phyloP scores from a whole-genome alignment of 2,888 invertebrate genomes.

The Bellardia pandia region DNA sequence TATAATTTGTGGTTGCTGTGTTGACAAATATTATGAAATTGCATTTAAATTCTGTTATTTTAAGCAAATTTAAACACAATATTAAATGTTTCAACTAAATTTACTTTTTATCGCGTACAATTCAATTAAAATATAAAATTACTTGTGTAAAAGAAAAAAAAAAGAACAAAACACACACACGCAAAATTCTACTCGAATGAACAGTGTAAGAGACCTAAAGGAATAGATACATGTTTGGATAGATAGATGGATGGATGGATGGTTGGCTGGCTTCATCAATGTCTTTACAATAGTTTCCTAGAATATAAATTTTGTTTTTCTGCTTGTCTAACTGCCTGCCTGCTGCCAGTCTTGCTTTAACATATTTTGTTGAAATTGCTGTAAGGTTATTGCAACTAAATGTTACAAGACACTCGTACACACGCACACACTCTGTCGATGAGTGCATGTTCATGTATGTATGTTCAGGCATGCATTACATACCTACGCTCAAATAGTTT shows the following conservation, averaged over 20 bases:
- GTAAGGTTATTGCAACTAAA: constrained; percentile 58
- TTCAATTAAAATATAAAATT: constrained; percentile 74
- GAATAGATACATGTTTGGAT: constrained; percentile 15
- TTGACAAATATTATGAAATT: constrained; percentile 51
- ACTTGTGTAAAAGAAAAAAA: constrained; percentile 19
- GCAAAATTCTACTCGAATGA: constrained; percentile 19
- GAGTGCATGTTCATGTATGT: constrained; percentile 10
- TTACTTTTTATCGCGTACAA: constrained; percentile 72
- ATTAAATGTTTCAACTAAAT: constrained; percentile 67
- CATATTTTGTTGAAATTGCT: constrained; percentile 58
- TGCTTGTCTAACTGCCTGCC: not conserved
- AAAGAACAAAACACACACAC: not conserved
- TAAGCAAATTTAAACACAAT: constrained; percentile 7
- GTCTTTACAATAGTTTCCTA: constrained; percentile 66
- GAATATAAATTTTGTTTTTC: constrained; percentile 31
- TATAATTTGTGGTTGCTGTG: constrained; percentile 52
- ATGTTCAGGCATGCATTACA: constrained; percentile 48
- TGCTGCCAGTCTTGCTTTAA: not conserved
- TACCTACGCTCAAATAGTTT: constrained; percentile 59
- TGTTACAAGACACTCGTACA: constrained; percentile 26
- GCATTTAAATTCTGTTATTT: constrained; percentile 14
- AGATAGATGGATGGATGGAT: constrained; percentile 39
- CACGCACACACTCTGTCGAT: not conserved
- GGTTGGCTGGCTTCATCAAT: constrained; percentile 52
- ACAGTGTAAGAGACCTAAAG: not conserved